phyloP scores from a whole-genome alignment of 92 coral and sea anemone genomes.

The Pocillopora grandis region DNA sequence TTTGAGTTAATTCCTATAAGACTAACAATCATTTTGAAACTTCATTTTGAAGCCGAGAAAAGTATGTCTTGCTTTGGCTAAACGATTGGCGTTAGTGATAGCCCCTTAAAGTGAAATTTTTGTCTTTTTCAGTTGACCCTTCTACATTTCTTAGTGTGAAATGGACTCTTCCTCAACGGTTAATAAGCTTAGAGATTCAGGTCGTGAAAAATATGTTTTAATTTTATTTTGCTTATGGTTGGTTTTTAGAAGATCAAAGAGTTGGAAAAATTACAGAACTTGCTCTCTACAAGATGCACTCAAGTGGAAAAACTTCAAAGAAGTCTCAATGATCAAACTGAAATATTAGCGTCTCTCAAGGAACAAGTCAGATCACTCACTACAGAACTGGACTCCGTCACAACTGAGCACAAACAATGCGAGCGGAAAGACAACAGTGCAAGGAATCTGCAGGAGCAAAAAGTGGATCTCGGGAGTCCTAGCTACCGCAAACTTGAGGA shows the following conservation, averaged over 20 bases:
- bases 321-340: conserved; percentile 60
- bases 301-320: conserved; percentile 54
- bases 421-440: conserved; percentile 32
- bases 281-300: conserved; percentile 32
- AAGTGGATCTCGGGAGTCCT: conserved; percentile 54
- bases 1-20: too few species aligned
- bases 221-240: background rate
- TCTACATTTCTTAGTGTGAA: too few species aligned
- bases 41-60: too few species aligned
- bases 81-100: too few species aligned
- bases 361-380: conserved; percentile 38
- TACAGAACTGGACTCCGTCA: conserved; percentile 47
- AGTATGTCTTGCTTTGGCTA: too few species aligned
- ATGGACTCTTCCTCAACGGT: too few species aligned
- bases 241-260: conserved; percentile 55
- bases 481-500: conserved; percentile 34
- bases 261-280: conserved; percentile 42
- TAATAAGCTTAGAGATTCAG: too few species aligned
- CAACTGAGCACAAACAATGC: conserved; percentile 55
- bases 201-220: background rate
- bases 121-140: too few species aligned
- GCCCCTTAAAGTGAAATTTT: too few species aligned
- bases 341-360: conserved; percentile 54
- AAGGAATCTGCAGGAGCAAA: conserved; percentile 53
- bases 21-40: too few species aligned